Base-by-base conservation (phyloP, 1,140 invertebrate genomes). In the Ditylenchus dipsaci region DNA sequence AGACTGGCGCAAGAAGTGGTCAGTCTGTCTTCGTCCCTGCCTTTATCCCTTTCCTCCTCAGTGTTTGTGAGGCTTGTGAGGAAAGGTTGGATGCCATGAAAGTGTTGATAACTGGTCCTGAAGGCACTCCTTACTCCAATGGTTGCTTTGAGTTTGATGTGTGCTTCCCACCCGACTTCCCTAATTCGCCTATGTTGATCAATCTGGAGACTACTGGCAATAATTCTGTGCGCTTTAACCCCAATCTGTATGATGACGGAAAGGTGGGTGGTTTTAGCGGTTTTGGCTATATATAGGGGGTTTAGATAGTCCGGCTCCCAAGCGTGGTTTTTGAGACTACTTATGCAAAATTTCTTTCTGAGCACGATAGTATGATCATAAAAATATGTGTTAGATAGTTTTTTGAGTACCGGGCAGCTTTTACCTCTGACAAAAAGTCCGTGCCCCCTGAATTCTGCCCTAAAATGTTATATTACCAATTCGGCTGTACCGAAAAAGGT, bases 21-120 rank as follows among this genome's bases (percentile, higher is more conserved):
- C 26, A 95, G 92, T 13, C 86, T 96, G 5, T 91, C 91, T 56
- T 93, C 91, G 60, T 91, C 90, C 65, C 85, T 96, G 71, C 93
- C 93, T 63, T 87, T 96, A 19, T 93, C 92, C 17, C 91, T 90
- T 77, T 93, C 91, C 82, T 93, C 91, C 80, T 91, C 91, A 73
- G 92, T 96, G 45, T 96, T n/a, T 87, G 92, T 95, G 64, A 87
- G 93, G 93, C 91, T 85, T 92, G 95, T 85, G 89, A 91, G 63
- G 92, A 95, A 83, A 87, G 93, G 74, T 86, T 95, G 57, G 92
- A 95, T 84, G 88, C 95, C 67, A 95, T 95, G 91, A 95, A 95
- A 87, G 69, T 95, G 45, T 84, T 95, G 67, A 95, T 96, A 80
- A 94, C 91, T 38, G 85, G 85, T 11, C 85, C 85, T 56, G 75